Evolutionary conservation across 2,888 invertebrate species (phyloP).

Genomic region (Marasmarcha lunaedactyla): DNA sequence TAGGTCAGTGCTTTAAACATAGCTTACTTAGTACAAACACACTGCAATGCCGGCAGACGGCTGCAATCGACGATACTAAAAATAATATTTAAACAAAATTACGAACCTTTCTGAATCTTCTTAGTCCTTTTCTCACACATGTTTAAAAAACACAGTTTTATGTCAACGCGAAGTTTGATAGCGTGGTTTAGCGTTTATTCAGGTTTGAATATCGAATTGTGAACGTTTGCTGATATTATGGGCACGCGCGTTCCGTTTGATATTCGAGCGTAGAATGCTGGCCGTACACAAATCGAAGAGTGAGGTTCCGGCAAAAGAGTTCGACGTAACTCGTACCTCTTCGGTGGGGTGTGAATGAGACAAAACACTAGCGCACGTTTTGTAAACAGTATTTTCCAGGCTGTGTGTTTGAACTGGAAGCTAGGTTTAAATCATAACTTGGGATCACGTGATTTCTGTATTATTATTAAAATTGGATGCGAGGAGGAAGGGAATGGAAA

Average conservation of each 20-base stretch:
- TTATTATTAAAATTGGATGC: no score
- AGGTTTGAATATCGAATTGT: neutral
- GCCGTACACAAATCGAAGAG: constrained; percentile 1
- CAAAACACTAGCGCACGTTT: no score
- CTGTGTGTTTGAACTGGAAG: no score
- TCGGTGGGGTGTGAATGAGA: no score
- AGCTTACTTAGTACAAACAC: no score
- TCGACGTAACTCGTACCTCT: neutral
- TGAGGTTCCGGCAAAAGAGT: neutral
- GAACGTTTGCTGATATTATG: neutral
- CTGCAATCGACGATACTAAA: no score
- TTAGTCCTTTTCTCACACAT: constrained; percentile 9
- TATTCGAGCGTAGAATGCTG: neutral
- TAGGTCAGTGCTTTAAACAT: neutral
- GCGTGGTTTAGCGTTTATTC: neutral
- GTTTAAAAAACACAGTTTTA: neutral
- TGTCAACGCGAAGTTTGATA: neutral
- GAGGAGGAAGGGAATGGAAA: no score
- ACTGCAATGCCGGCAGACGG: no score
- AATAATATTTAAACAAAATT: neutral
- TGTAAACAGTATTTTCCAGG: no score
- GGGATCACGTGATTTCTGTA: no score
- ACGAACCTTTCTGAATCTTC: constrained; percentile 8
- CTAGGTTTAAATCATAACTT: no score
- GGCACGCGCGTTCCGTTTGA: neutral